phyloP scores from a whole-genome alignment of 92 coral and sea anemone genomes.

The Zoanthus sociatus region DNA sequence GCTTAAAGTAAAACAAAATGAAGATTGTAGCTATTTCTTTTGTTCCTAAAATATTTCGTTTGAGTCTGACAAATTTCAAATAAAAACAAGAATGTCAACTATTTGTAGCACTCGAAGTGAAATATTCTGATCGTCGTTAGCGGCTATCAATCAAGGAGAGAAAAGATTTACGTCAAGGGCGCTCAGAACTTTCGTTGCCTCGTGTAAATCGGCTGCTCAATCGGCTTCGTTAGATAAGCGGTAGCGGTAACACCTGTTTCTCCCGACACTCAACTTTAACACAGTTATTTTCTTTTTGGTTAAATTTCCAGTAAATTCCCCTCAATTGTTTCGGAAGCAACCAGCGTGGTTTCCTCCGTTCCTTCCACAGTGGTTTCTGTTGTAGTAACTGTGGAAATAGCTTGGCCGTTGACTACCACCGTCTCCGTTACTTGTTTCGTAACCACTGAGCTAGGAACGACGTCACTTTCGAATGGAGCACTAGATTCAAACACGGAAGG shows the following conservation, averaged over 20 bases:
- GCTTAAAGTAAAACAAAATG: not conserved
- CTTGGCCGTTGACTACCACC: conserved; percentile 30
- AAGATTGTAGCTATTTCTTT: not conserved
- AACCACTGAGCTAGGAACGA: conserved; percentile 2
- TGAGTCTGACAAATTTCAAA: not conserved
- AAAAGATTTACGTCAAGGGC: not conserved
- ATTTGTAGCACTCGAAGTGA: not conserved
- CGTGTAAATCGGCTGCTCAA: not conserved
- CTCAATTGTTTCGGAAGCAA: conserved; percentile 29
- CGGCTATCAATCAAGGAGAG: not conserved
- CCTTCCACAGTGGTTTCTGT: conserved; percentile 37
- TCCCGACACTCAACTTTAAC: not conserved
- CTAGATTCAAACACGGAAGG: conserved; percentile 7
- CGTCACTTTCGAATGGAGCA: conserved; percentile 22
- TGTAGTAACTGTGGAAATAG: conserved; percentile 23
- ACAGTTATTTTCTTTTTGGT: not conserved
- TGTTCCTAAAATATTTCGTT: not conserved
- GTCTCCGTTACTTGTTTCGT: conserved; percentile 40
- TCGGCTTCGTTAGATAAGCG: too few species aligned
- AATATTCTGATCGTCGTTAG: not conserved
- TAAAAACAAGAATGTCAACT: not conserved
- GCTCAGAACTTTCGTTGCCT: not conserved
- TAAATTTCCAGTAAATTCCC: conserved; percentile 32
- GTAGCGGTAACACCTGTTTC: not conserved
- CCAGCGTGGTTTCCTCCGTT: conserved; percentile 16